Conservation (phyloP, 2,113 vertebrate genomes). For the Mellivora capensis region DNA sequence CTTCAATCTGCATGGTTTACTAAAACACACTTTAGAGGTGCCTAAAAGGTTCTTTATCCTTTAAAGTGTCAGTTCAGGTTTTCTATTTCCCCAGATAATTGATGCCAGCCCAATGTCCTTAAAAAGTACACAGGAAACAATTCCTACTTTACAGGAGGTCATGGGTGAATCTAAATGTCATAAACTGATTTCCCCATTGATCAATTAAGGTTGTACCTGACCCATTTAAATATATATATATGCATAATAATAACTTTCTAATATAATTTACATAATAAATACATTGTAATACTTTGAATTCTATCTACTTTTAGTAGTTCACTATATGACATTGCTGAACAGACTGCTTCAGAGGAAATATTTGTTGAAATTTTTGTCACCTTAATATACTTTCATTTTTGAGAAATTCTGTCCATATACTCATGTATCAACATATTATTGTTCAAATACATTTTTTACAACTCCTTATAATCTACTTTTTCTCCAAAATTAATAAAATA, state of each 20-base stretch:
- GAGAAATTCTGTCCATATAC: neutral
- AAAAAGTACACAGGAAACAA: conserved; percentile 2
- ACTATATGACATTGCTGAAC: neutral
- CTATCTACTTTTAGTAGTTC: neutral
- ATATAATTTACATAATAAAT: conserved; percentile 56
- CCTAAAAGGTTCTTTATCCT: conserved; percentile 52
- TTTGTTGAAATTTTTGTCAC: conserved; percentile 12
- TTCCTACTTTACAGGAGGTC: conserved; percentile 2
- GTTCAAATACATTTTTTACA: neutral
- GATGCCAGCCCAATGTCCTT: conserved; percentile 35
- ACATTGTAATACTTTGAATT: neutral
- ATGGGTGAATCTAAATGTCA: conserved; percentile 56
- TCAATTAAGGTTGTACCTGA: conserved; percentile 55
- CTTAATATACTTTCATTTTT: neutral
- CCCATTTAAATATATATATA: conserved; percentile 28
- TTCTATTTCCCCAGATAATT: conserved; percentile 45
- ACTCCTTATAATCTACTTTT: neutral
- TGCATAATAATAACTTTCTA: conserved; percentile 32
- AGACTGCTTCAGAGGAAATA: neutral
- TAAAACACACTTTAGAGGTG: conserved; percentile 40
- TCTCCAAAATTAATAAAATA: neutral
- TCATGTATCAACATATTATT: neutral
- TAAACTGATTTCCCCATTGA: conserved; percentile 53
- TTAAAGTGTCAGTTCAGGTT: conserved; percentile 41
- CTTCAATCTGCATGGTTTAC: conserved; percentile 39